Evolutionary conservation across 2,797 vertebrate genomes (phyloP).

Genomic region (Ispidina lecontei): DNA sequence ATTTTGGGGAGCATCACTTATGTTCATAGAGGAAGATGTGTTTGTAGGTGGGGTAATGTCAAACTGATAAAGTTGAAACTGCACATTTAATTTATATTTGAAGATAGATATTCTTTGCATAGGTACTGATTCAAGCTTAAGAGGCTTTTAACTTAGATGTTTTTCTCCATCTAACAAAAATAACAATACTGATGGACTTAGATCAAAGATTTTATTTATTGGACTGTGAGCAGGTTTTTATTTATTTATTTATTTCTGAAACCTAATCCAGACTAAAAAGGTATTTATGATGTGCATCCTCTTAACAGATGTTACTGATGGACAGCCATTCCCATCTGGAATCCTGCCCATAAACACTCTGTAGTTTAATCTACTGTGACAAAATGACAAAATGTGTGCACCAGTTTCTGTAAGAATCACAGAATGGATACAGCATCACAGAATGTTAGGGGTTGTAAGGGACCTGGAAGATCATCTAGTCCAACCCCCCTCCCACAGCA

Average conservation of each 20-base stretch:
- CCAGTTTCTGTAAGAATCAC: neutral
- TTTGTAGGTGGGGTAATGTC: neutral
- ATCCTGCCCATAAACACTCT: neutral
- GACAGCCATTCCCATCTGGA: neutral
- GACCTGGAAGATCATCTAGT: neutral
- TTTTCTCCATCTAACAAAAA: neutral
- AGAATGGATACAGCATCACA: neutral
- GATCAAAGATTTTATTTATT: neutral
- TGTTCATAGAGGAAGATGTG: neutral
- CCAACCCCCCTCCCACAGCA: neutral
- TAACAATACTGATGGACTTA: neutral
- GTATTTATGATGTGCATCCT: neutral
- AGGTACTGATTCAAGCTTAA: neutral
- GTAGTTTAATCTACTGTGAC: neutral
- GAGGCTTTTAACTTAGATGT: neutral
- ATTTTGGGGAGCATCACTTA: neutral
- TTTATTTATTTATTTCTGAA: neutral
- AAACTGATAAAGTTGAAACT: neutral
- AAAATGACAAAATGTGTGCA: neutral
- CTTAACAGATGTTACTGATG: slow-evolving; percentile 4
- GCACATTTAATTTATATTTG: neutral
- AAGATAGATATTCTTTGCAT: neutral
- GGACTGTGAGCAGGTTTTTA: neutral
- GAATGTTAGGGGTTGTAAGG: neutral
- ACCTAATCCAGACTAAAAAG: slow-evolving; percentile 22